Base-by-base conservation (phyloP, 2,113 vertebrate genomes). In the Perca flavescens region DNA sequence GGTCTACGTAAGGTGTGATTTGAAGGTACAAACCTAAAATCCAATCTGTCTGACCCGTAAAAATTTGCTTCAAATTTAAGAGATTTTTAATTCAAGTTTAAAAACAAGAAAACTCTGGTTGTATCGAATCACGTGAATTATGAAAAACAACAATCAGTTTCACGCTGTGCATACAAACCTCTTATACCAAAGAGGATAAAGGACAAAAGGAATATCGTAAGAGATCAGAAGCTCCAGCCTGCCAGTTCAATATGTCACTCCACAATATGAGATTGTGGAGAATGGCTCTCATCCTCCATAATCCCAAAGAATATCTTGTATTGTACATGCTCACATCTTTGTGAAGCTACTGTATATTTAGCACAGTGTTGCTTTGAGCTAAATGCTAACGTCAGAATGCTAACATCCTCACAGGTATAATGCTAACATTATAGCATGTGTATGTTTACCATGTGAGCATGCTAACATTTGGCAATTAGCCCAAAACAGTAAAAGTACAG, bases 211-310 rank as follows among this genome's bases (percentile, higher is more conserved):
- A 16, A 70, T 19, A 54, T 25, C 0, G 16, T n/a, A 12, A 54
- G 7, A 34, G 34, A 34, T n/a, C 25, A 62, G 49, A 31, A 53
- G 46, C 60, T 56, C 58, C 5, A 31, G 15, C 6, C n/a, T 28
- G 17, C 19, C 4, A 31, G 31, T 61, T 61, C 36, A 47, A 31
- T n/a, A 53, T 63, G 67, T 54, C 49, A 21, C 12, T 64, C 7
- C 10, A 25, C 43, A 57, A 40, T 28, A 64, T 76, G 57, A 21
- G 25, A 54, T 43, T 60, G 28, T 31, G 17, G 46, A 66, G 40
- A 8, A 49, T 84, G 47, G 0, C 40, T 58, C 28, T 74, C 14
- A 68, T 64, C 70, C 69, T 40, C 28, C 63, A 58, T 60, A 34
- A 82, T 63, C 50, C 47, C 12, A n/a, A 22, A 49, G 50, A 49